These are phyloP conservation scores for Rhyacophila evoluta DNA, from an alignment of 2,888 invertebrate species.

Conservation along the genomic window DNA sequence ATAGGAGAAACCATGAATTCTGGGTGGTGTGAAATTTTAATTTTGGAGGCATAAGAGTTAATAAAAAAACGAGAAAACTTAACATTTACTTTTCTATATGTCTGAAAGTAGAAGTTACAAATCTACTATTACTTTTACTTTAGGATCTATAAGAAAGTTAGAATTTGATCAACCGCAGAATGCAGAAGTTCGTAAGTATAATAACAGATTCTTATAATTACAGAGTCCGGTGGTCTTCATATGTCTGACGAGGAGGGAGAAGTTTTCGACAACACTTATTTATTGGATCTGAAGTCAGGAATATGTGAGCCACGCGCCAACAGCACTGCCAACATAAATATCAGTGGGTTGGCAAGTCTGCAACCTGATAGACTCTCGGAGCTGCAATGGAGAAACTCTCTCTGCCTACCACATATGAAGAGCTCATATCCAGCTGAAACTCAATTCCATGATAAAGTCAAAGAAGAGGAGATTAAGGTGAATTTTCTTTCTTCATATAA, in stretches of 20 bases:
- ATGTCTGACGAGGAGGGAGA: constrained; percentile 91
- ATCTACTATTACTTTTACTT: no score
- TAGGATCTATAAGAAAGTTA: no score
- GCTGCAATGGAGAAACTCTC: constrained; percentile 82
- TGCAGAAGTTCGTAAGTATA: no score
- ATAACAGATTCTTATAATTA: no score
- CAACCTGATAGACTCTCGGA: constrained; percentile 72
- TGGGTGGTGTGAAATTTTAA: no score
- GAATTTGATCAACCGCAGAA: no score
- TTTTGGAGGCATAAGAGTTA: no score
- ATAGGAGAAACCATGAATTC: no score
- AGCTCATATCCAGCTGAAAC: constrained; percentile 88
- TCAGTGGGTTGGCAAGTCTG: constrained; percentile 57
- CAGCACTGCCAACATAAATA: constrained; percentile 53
- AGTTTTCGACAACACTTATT: constrained; percentile 83
- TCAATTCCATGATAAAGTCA: constrained; percentile 73
- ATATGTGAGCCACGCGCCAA: constrained; percentile 63
- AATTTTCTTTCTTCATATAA: no score
- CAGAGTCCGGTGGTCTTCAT: constrained; percentile 69
- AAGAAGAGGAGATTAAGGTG: constrained; percentile 78
- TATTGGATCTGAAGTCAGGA: constrained; percentile 75
- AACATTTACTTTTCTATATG: no score
- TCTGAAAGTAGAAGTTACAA: no score
- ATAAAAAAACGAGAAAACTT: no score
- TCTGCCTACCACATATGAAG: constrained; percentile 86